These are phyloP conservation scores for Caenorhabditis afra DNA, from an alignment of 2,888 invertebrate genomes.

Conservation along the genomic window DNA sequence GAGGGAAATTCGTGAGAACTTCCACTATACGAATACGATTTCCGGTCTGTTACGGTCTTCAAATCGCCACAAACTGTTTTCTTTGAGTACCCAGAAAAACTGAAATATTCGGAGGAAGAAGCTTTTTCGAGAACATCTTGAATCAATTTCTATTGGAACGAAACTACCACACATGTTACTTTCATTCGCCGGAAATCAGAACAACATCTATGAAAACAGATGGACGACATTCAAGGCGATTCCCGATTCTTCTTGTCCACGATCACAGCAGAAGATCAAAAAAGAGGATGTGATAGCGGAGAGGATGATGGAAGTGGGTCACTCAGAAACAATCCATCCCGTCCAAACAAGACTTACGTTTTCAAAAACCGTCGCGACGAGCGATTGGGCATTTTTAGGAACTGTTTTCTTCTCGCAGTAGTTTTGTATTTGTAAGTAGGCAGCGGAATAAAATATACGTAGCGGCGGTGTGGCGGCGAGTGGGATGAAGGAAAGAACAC, in stretches of 20 bases:
- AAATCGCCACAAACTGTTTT: too few species aligned
- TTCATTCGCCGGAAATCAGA: slow-evolving; percentile 32
- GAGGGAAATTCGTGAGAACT: too few species aligned
- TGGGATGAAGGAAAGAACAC: slow-evolving; percentile 39
- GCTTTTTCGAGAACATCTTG: slow-evolving; percentile 42
- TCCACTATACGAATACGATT: too few species aligned
- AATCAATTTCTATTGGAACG: not conserved
- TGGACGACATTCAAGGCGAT: slow-evolving; percentile 26
- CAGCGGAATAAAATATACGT: slow-evolving; percentile 4
- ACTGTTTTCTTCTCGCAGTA: slow-evolving; percentile 10
- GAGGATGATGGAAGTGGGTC: slow-evolving; percentile 36
- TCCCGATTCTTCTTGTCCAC: not conserved
- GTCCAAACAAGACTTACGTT: slow-evolving; percentile 48
- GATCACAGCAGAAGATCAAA: slow-evolving; percentile 24
- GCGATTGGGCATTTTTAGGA: slow-evolving; percentile 39
- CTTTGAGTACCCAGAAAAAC: too few species aligned
- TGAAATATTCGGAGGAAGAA: too few species aligned
- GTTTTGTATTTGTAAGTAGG: not conserved
- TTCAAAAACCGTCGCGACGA: slow-evolving; percentile 40
- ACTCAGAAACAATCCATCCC: slow-evolving; percentile 31
- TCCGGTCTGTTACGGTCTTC: too few species aligned
- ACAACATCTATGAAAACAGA: not conserved
- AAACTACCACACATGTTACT: slow-evolving; percentile 20
- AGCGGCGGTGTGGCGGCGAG: not conserved
- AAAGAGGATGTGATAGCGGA: slow-evolving; percentile 49